Base-by-base conservation (phyloP, 2,797 vertebrate genomes). In the Echeneis naucrates region DNA sequence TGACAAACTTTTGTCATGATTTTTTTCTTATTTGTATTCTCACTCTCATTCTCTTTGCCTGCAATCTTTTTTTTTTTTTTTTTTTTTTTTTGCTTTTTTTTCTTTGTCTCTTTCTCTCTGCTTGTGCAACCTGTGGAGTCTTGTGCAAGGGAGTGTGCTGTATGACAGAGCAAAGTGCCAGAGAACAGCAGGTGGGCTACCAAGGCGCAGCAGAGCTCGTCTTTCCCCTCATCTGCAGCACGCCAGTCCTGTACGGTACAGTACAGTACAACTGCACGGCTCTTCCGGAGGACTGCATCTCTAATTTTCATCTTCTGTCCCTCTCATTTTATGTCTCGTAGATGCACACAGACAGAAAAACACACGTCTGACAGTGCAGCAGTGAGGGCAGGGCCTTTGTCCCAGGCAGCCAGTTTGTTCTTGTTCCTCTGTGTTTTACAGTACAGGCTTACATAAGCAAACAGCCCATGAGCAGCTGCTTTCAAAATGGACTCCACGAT, bases 381-480 rank as follows among this genome's bases (percentile, higher is more conserved):
- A 77, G 56, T 19, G 51, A 86, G 84, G 83, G 74, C 77, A 85
- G 72, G 71, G 76, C 83, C 73, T 81, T 68, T 72, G 81, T 85
- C 75, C 64, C 17, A 1, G 33, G 17, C 73, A 80, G 79, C 77
- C 73, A 72, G 84, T 89, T 88, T 80, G 73, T 76, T 83, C 72
- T 80, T 77, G 85, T 77, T 85, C 69, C 76, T 65, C 78, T 80
- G 55, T 58, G 69, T 89, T 84, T 79, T 87, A 86, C 73, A 73
- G 68, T 78, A 62, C 71, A 69, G 53, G 44, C 75, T 92, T 89
- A 88, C 79, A 83, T 86, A 92, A 90, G 82, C 70, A 82, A 85
- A 77, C 74, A 86, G 59, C 68, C 67, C 26, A 56, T 40, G 67
- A 87, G 65, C 75, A 78, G 63, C 78, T 83, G 78, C 78, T 82